phyloP scores from a whole-genome alignment of 2,888 invertebrate species.

The Lordiphosa fenestrarum region DNA sequence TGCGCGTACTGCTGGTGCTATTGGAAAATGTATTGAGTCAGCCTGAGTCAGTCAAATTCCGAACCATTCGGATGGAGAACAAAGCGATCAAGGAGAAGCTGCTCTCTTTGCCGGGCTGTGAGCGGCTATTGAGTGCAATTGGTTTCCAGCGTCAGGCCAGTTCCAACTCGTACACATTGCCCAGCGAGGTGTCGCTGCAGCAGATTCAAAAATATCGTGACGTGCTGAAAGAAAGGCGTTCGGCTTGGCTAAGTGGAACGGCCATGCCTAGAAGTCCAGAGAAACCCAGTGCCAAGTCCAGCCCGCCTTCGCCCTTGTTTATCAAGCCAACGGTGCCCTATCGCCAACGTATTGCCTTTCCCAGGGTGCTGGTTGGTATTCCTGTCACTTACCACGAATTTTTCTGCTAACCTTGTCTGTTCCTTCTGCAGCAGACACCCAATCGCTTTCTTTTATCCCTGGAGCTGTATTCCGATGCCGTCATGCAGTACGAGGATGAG shows the following conservation, averaged over 20 bases:
- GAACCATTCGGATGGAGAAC: constrained; percentile 78
- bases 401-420: neutral
- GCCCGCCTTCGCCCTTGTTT: constrained; percentile 40
- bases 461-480: constrained; percentile 82
- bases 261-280: constrained; percentile 37
- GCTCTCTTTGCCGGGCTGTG: constrained; percentile 71
- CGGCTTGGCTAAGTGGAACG: constrained; percentile 60
- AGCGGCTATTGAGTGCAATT: constrained; percentile 74
- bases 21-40: constrained; percentile 79
- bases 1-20: constrained; percentile 77
- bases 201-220: constrained; percentile 77
- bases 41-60: constrained; percentile 77
- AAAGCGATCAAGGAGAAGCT: constrained; percentile 78
- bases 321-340: constrained; percentile 71
- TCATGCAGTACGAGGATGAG: constrained; percentile 86
- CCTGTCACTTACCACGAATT: neutral
- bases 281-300: constrained; percentile 12
- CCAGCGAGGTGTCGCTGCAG: constrained; percentile 71
- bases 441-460: constrained; percentile 81
- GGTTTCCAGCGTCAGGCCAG: constrained; percentile 68
- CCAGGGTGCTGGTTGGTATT: constrained; percentile 81
- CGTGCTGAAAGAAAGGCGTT: constrained; percentile 62
- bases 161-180: constrained; percentile 63
- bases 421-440: constrained; percentile 62
- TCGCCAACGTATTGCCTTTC: constrained; percentile 77